phyloP scores from a whole-genome alignment of 2,113 vertebrate species.

The Indicator indicator region DNA sequence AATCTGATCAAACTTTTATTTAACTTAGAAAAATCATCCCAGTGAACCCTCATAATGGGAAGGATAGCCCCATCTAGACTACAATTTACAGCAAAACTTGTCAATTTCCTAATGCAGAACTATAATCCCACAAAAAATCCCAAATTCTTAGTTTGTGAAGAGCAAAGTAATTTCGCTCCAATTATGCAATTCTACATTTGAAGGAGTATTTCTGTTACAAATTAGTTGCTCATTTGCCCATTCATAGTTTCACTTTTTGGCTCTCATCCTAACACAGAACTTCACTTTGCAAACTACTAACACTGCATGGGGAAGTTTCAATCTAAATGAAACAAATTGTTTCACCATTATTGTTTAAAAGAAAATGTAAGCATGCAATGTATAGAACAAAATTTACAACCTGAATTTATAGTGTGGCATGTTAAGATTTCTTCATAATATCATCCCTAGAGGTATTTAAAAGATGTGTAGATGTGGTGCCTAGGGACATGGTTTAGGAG shows the following conservation, averaged over 20 bases:
- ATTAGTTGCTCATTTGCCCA: not conserved
- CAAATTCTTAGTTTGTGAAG: not conserved
- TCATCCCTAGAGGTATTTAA: too few relatives aligned
- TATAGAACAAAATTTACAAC: not conserved
- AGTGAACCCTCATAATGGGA: not conserved
- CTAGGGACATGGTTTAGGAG: too few relatives aligned
- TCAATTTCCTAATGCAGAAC: not conserved
- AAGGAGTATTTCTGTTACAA: not conserved
- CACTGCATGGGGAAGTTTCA: not conserved
- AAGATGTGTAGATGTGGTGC: too few relatives aligned
- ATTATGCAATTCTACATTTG: not conserved
- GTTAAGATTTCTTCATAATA: not conserved
- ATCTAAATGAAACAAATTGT: not conserved
- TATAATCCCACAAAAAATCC: not conserved
- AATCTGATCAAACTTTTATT: not conserved
- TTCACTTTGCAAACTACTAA: not conserved
- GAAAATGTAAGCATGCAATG: not conserved
- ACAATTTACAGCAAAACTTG: not conserved
- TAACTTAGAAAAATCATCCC: not conserved
- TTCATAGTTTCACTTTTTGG: not conserved
- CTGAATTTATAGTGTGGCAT: not conserved
- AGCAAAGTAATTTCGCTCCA: not conserved
- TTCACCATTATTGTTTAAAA: not conserved
- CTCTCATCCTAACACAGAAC: not conserved
- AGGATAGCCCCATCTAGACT: not conserved